A percentile compares a stretch with the other conserved stretches of the same genome.
Conservation (phyloP, 1,140 invertebrate genomes). For the Zaprionus capensis region DNA sequence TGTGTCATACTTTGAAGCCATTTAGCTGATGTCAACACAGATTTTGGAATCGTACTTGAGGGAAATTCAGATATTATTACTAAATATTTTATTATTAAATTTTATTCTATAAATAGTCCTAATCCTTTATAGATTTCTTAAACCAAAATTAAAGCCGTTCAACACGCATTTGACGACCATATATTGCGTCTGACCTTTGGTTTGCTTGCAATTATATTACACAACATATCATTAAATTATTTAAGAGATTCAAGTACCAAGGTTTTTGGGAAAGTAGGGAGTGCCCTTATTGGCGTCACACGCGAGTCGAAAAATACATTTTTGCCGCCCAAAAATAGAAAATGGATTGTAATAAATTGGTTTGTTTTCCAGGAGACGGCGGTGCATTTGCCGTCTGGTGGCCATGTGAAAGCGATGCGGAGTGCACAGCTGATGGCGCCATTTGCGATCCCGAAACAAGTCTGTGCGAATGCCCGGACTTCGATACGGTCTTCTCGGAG, state of each 20-base stretch:
- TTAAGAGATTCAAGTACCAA: not conserved
- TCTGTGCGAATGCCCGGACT: slow-evolving; percentile 65
- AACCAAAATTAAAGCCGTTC: not conserved
- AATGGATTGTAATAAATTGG: not conserved
- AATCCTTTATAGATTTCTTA: not conserved
- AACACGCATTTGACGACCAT: not conserved
- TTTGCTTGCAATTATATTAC: not conserved
- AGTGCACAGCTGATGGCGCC: slow-evolving; percentile 75
- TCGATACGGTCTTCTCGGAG: slow-evolving; percentile 69
- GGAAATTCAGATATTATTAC: not conserved
- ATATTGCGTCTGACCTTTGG: not conserved
- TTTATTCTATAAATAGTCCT: not conserved
- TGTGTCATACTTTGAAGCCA: not conserved
- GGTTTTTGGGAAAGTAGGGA: not conserved
- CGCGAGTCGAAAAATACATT: slow-evolving; percentile 1
- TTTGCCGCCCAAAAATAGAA: slow-evolving; percentile 3
- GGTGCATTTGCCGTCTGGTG: slow-evolving; percentile 69
- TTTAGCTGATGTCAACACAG: not conserved
- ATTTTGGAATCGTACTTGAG: not conserved
- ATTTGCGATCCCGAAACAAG: slow-evolving; percentile 58
- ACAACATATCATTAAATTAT: slow-evolving; percentile 7
- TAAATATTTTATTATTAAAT: not conserved
- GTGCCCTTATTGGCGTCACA: slow-evolving; percentile 2
- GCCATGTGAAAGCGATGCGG: slow-evolving; percentile 75
- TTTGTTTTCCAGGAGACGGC: slow-evolving; percentile 48